These are phyloP conservation scores for Bombylius discolor DNA, from an alignment of 2,888 invertebrate species.

Conservation along the genomic window DNA sequence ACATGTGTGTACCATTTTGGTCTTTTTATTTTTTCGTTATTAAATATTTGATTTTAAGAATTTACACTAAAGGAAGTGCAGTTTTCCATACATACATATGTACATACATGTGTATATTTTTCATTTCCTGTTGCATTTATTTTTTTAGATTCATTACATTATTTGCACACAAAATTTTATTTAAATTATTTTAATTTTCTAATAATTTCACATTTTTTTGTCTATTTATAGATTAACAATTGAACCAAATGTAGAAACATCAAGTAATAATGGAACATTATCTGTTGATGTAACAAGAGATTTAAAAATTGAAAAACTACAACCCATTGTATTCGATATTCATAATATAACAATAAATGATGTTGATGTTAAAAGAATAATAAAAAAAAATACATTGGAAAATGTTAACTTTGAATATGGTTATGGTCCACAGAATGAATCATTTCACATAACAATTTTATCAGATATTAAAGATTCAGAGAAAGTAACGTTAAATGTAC, in stretches of 20 bases:
- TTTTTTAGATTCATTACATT: no score
- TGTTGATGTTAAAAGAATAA: conserved; percentile 23
- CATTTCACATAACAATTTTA: conserved; percentile 26
- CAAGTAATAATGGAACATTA: conserved; percentile 30
- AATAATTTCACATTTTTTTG: no score
- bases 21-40: no score
- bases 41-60: no score
- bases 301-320: conserved; percentile 21
- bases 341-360: conserved; percentile 31
- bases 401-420: conserved; percentile 27
- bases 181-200: no score
- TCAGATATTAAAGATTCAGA: conserved; percentile 3
- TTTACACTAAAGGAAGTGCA: no score
- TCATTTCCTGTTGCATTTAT: no score
- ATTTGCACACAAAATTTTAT: no score
- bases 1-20: no score
- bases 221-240: conserved; percentile 27
- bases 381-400: background rate
- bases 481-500: conserved; percentile 31
- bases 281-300: conserved; percentile 29
- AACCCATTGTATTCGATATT: conserved; percentile 34
- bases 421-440: conserved; percentile 29
- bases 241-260: conserved; percentile 30
- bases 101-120: no score
- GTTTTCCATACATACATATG: no score